phyloP scores from a whole-genome alignment of 2,797 vertebrate genomes.

The Pteropus rufus region DNA sequence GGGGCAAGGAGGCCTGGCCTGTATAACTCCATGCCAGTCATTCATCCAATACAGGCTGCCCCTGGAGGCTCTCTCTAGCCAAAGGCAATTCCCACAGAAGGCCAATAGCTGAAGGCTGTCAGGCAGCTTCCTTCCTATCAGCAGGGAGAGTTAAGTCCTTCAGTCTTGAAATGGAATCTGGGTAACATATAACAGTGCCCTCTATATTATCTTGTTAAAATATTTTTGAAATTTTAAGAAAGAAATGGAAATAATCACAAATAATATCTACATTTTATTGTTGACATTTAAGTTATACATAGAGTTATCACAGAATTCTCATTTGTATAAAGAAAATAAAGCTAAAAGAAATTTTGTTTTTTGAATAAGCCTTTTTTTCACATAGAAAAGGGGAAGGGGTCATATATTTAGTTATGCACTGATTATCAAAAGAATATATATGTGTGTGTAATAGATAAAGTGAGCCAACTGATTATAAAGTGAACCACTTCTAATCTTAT shows the following conservation, averaged over 20 bases:
- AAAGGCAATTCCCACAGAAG: not conserved
- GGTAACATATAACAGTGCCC: not conserved
- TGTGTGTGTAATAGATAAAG: not conserved
- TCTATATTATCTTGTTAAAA: not conserved
- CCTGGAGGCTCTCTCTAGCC: not conserved
- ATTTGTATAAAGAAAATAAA: not conserved
- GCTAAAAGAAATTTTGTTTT: not conserved
- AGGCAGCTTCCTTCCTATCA: not conserved
- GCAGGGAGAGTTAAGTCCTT: not conserved
- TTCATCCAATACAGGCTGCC: fast-evolving
- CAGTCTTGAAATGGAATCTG: not conserved
- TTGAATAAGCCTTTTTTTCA: not conserved
- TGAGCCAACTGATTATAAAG: not conserved
- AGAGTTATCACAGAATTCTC: not conserved
- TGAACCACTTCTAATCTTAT: not conserved
- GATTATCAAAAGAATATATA: not conserved
- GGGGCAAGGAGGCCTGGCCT: not conserved
- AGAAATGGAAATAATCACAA: not conserved
- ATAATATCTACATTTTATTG: not conserved
- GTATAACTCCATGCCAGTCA: too few relatives aligned
- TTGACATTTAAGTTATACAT: not conserved
- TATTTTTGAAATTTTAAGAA: conserved; percentile 6
- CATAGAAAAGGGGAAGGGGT: not conserved
- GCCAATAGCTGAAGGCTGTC: not conserved
- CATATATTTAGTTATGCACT: not conserved